These are phyloP conservation scores for Gymnogyps californianus DNA, from an alignment of 2,113 vertebrate species.

Conservation along the genomic window DNA sequence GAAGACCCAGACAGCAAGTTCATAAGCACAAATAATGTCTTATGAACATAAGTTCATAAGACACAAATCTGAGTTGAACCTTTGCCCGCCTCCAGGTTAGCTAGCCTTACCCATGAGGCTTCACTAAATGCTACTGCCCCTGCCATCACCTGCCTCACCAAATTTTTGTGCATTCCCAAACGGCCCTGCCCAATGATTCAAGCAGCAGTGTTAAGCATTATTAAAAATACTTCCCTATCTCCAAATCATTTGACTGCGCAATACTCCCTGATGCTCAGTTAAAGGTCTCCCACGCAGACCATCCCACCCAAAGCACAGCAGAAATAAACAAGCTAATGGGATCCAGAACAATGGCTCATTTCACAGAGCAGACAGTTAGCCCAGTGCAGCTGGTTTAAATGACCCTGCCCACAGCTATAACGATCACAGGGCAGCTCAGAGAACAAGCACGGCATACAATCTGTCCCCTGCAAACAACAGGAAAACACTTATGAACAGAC, in stretches of 20 bases:
- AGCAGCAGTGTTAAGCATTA: neutral
- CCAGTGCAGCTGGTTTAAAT: slow-evolving; percentile 51
- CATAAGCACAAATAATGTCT: no score
- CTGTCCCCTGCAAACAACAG: neutral
- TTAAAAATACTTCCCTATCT: slow-evolving; percentile 14
- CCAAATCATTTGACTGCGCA: neutral
- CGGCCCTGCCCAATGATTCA: neutral
- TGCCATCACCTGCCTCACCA: neutral
- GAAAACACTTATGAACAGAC: neutral
- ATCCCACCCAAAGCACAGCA: slow-evolving; percentile 4
- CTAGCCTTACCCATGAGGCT: neutral
- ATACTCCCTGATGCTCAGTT: slow-evolving; percentile 31
- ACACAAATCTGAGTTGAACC: neutral
- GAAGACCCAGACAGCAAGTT: neutral
- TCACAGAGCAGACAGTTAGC: slow-evolving; percentile 40
- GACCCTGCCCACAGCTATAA: slow-evolving; percentile 45
- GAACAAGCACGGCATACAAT: neutral
- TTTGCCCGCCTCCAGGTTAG: neutral
- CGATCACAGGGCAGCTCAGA: slow-evolving; percentile 8
- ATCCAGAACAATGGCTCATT: slow-evolving; percentile 57
- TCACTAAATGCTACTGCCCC: neutral
- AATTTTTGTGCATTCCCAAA: neutral
- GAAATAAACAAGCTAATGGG: slow-evolving; percentile 44
- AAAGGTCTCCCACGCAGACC: slow-evolving; percentile 25
- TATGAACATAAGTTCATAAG: neutral